Base-by-base conservation (phyloP, 2,797 vertebrate species). In the Leptodactylus fallax region DNA sequence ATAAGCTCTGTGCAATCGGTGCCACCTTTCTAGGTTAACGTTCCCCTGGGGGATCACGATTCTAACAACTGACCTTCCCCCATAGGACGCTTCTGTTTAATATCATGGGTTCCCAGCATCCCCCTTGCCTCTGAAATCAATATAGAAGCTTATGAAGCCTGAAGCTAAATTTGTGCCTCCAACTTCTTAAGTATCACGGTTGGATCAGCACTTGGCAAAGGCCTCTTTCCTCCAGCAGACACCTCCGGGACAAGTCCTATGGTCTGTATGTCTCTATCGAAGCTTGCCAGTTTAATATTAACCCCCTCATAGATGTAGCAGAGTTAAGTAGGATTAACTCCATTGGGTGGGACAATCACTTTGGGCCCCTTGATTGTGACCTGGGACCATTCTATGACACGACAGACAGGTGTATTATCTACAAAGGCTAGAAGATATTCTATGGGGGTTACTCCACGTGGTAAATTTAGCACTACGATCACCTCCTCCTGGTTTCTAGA, bases 81-180 rank as follows among this genome's bases (percentile, higher is more conserved):
- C 71, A 8, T 0, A 13, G 81, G 53, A 83, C 1, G 5, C 65
- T 85, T 49, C 67, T 13, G n/a, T 81, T 84, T 89, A 58, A 81
- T 71, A 80, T 82, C 87, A 19, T 56, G 85, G 76, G 8, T 90
- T 92, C 91, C 87, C 90, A 86, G 79, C 2, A 2, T 79, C 67
- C 83, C 89, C 76, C 19, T 23, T 78, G 83, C 91, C 91, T 23
- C 90, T 91, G 94, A 95, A 95, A 94, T 65, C 90, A 95, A 96
- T 95, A 95, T 91, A 80, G 9, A 91, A 84, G 76, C 92, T 87
- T 83, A 88, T 92, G 92, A 94, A 93, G 96, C 94, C 93, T 95
- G 95, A 49, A 90, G 96, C 97, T 95, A 97, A 97, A 96, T 98
- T 97, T 96, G 97, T 97, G 95, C 93, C 90, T 94, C 91, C 92